These are phyloP conservation scores for Tadarida brasiliensis DNA, from an alignment of 2,797 vertebrate species.

Conservation along the genomic window DNA sequence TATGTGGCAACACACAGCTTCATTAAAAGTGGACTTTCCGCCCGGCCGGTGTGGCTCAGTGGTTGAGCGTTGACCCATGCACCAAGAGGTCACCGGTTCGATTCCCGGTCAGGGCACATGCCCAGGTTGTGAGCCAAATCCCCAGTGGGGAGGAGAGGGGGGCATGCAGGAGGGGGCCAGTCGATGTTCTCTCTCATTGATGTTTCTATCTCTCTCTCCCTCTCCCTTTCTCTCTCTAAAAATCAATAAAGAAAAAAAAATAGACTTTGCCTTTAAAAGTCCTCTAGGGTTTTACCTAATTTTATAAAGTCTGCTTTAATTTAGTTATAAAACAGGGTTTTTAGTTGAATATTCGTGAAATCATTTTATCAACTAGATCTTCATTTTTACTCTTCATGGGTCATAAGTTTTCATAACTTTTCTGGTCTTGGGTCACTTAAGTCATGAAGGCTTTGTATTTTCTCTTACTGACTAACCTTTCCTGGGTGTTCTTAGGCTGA, in stretches of 20 bases:
- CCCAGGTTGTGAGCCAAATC: no score
- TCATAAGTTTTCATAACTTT: neutral
- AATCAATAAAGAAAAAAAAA: no score
- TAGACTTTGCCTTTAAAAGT: neutral
- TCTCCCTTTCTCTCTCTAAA: no score
- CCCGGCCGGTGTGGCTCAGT: no score
- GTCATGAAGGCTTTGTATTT: neutral
- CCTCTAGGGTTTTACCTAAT: neutral
- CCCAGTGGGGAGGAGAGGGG: no score
- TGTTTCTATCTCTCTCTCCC: no score
- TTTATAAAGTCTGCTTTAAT: constrained; percentile 45
- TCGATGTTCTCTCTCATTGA: no score
- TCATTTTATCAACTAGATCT: neutral
- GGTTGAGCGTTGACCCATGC: no score
- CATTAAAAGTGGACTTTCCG: neutral
- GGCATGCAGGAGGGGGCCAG: no score
- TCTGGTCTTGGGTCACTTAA: neutral
- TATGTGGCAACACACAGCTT: neutral
- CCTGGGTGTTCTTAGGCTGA: neutral
- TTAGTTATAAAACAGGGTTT: constrained; percentile 8
- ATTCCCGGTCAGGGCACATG: no score
- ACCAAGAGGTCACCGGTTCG: no score
- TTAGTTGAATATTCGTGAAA: constrained; percentile 37
- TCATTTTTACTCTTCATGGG: constrained; percentile 2
- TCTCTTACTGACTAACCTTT: neutral